Base-by-base conservation (phyloP, 2,888 invertebrate genomes). In the Adelphocoris suturalis region DNA sequence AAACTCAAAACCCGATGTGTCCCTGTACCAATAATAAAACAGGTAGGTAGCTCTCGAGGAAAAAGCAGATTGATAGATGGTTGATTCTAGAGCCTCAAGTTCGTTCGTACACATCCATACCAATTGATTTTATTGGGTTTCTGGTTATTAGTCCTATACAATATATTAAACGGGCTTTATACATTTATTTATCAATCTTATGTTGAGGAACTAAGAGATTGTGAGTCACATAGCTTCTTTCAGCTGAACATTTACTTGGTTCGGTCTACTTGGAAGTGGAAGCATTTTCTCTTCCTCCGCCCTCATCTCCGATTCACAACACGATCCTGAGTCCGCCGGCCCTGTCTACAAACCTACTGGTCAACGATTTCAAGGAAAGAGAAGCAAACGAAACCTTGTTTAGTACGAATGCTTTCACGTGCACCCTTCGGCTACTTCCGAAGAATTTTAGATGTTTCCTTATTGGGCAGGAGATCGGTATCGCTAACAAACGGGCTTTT, bases 371-470 rank as follows among this genome's bases (percentile, higher is more conserved):
- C 85, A 61, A 61, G 61, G 85, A 61, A 61, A 57, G 85, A 85
- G 85, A 85, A 85, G 85, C 46, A 85, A 85, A 61, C 85, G 85
- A 85, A 85, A 85, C 85, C 85, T 85, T 85, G 85, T 85, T 85
- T 85, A 57, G 61, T 14, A 28, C 37, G 61, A 57, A 85, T 55
- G 85, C 85, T 85, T 37, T 85, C 85, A 85, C 85, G 57, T 37
- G 14, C 61, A 27, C 82, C 47, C 52, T 47, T 82, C 47, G 78
- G 78, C 46, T 75, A 46, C 82, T 82, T 82, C 23, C 13, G 37
- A 80, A 37, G 80, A 80, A 80, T 75, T 28, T 13, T 23, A 4
- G 68, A 23, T 68, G 68, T 68, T 68, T 68, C 68, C 68, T 19
- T n/a, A 13, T 16, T 2, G 3, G 37, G 3, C 37, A 37, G 37